Evolutionary conservation across 2,888 invertebrate genomes (phyloP).

Genomic region (Hydrotaea diabolus): DNA sequence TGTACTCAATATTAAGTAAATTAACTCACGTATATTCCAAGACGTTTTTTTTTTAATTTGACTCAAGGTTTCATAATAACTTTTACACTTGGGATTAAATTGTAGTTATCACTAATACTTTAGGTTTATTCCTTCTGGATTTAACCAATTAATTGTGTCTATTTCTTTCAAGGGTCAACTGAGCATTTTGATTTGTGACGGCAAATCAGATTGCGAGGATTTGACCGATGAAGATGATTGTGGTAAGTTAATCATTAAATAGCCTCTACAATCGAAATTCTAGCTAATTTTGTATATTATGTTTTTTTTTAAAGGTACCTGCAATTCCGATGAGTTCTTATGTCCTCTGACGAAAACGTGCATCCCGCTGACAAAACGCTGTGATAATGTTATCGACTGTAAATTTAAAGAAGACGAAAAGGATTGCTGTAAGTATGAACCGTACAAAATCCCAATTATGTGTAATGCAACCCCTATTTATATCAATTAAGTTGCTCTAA

Average conservation of each 20-base stretch:
- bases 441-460: not conserved
- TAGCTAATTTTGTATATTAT: not conserved
- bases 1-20: too few species aligned
- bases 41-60: too few species aligned
- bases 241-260: constrained; percentile 81
- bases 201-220: constrained; percentile 87
- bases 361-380: constrained; percentile 83
- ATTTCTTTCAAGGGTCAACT: constrained; percentile 72
- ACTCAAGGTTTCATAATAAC: too few species aligned
- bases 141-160: too few species aligned
- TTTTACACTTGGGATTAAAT: too few species aligned
- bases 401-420: constrained; percentile 88
- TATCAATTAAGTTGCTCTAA: constrained; percentile 84
- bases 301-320: constrained; percentile 80
- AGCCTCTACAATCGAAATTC: not conserved
- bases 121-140: too few species aligned
- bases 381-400: constrained; percentile 86
- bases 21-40: too few species aligned
- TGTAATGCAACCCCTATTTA: constrained; percentile 64
- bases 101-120: too few species aligned
- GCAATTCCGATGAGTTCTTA: constrained; percentile 83
- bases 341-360: constrained; percentile 86
- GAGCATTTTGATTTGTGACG: constrained; percentile 87
- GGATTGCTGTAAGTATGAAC: constrained; percentile 86
- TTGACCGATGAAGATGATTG: constrained; percentile 88